A percentile compares a stretch with the other conserved stretches of the same genome.
phyloP scores from a whole-genome alignment of 2,797 vertebrate species.

The Zalophus californianus region DNA sequence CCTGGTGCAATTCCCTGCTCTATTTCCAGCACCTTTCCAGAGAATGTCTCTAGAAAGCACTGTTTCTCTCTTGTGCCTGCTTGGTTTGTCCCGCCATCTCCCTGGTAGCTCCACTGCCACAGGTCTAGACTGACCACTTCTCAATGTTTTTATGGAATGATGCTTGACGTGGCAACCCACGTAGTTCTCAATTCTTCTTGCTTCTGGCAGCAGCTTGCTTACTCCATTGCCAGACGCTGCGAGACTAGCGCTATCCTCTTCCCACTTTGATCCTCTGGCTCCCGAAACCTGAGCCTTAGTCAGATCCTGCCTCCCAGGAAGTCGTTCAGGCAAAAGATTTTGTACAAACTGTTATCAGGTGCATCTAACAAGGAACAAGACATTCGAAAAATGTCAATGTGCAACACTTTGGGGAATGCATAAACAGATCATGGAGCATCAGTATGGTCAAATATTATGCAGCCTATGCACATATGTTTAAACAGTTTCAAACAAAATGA shows the following conservation, averaged over 20 bases:
- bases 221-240: neutral
- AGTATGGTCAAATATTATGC: neutral
- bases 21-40: neutral
- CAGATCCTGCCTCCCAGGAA: neutral
- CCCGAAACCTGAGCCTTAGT: neutral
- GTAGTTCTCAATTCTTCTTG: neutral
- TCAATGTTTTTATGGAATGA: neutral
- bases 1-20: neutral
- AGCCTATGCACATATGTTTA: neutral
- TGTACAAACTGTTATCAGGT: neutral
- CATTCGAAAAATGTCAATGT: neutral
- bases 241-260: neutral
- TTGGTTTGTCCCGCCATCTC: neutral
- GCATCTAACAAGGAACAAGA: neutral
- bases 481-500: neutral
- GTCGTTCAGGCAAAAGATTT: neutral
- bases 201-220: neutral
- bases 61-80: neutral
- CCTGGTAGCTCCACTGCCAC: neutral
- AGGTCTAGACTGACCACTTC: neutral
- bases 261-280: neutral
- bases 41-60: neutral
- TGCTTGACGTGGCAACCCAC: neutral
- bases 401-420: neutral
- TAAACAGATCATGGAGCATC: neutral